These are phyloP conservation scores for Smittia aterrima DNA, from an alignment of 2,888 invertebrate genomes.

Conservation along the genomic window DNA sequence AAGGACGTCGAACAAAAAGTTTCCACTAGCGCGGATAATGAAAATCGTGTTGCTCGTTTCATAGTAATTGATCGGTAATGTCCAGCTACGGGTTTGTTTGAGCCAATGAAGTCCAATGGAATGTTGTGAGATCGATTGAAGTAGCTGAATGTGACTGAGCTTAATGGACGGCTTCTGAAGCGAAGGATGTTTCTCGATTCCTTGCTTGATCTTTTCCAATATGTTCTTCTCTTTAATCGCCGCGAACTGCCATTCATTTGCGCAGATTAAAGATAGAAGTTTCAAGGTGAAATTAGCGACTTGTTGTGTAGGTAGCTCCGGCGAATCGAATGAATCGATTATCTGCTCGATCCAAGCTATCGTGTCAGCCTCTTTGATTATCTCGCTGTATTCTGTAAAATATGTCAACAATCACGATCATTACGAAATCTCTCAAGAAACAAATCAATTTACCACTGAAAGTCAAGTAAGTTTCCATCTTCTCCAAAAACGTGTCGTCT, in stretches of 20 bases:
- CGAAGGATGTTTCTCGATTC: constrained; percentile 46
- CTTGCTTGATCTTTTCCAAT: constrained; percentile 43
- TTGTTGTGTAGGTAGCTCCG: constrained; percentile 52
- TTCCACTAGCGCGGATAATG: constrained; percentile 65
- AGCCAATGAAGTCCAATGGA: constrained; percentile 66
- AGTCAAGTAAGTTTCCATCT: constrained; percentile 28
- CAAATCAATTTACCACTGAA: constrained; percentile 17
- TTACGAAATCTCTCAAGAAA: neutral
- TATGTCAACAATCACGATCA: neutral
- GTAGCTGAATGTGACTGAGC: constrained; percentile 65
- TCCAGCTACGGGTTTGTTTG: constrained; percentile 63
- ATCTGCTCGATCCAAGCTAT: constrained; percentile 55
- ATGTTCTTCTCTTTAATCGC: constrained; percentile 24
- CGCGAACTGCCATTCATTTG: constrained; percentile 36
- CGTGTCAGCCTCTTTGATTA: constrained; percentile 51
- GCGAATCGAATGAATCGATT: constrained; percentile 50
- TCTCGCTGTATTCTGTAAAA: constrained; percentile 49
- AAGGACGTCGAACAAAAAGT: constrained; percentile 62
- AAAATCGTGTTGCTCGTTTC: constrained; percentile 69
- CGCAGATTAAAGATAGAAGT: constrained; percentile 56
- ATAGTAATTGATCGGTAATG: constrained; percentile 62
- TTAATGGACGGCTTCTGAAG: constrained; percentile 61
- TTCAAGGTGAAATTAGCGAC: constrained; percentile 64
- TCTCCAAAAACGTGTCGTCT: constrained; percentile 37
- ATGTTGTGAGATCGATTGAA: constrained; percentile 62